phyloP scores from a whole-genome alignment of 1,140 invertebrate species.

The Drosophila pseudoananassae region DNA sequence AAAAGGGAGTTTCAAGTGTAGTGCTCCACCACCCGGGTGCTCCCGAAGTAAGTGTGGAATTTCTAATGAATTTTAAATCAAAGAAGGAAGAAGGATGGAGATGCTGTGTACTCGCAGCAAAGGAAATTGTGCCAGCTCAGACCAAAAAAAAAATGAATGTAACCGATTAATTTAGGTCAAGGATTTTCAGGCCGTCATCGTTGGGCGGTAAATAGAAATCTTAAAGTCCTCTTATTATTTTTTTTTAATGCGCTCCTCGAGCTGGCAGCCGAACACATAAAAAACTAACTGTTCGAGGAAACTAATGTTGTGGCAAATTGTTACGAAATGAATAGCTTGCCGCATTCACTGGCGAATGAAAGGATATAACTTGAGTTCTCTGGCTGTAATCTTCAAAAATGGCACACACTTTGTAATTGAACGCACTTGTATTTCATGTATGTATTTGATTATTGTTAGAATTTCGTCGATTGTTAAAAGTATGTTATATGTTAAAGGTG shows the following conservation, averaged over 20 bases:
- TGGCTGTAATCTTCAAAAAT: slow-evolving; percentile 13
- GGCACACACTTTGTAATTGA: slow-evolving; percentile 44
- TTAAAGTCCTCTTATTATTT: slow-evolving; percentile 27
- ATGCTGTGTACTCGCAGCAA: slow-evolving; percentile 34
- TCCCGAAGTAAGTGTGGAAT: slow-evolving; percentile 30
- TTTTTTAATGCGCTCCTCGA: slow-evolving; percentile 21
- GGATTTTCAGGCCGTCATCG: slow-evolving; percentile 59
- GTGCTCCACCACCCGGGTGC: slow-evolving; percentile 4
- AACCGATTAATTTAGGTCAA: slow-evolving; percentile 74
- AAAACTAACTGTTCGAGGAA: slow-evolving; percentile 1
- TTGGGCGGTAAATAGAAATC: slow-evolving; percentile 41
- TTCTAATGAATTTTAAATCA: slow-evolving; percentile 14
- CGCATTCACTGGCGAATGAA: slow-evolving; percentile 22
- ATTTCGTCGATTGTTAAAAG: slow-evolving; percentile 52
- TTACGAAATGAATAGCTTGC: slow-evolving; percentile 45
- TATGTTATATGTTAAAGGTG: slow-evolving; percentile 44
- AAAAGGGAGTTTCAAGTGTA: slow-evolving; percentile 1
- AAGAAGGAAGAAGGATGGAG: slow-evolving; percentile 22
- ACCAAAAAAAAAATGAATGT: slow-evolving; percentile 35
- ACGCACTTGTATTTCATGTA: slow-evolving; percentile 59
- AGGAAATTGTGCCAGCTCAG: slow-evolving; percentile 33
- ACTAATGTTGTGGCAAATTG: slow-evolving; percentile 26
- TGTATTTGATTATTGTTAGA: slow-evolving; percentile 52
- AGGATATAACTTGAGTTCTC: slow-evolving; percentile 9
- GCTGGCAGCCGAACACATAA: slow-evolving; percentile 8